Base-by-base conservation (phyloP, 2,113 vertebrate species). In the Tenebrosternarchus preto region DNA sequence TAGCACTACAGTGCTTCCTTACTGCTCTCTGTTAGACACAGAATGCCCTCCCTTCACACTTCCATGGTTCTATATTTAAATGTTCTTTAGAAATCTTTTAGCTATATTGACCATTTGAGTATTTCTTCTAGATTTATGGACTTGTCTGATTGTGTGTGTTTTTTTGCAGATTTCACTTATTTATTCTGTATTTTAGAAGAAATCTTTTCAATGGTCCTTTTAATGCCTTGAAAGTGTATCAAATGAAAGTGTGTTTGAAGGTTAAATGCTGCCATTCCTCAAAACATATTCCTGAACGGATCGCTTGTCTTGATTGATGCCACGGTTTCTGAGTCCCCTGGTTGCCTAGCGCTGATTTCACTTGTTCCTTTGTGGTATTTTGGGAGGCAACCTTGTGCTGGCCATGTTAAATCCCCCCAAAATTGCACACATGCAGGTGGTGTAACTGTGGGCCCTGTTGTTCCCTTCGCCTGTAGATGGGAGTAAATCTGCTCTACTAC, bases 1-100 rank as follows among this genome's bases (percentile, higher is more conserved):
- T 81, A 81, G 73, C 80, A 71, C 56, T 50, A 17, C 31, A 77
- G 24, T 67, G 33, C 64, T 61, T 43, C 50, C 63, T 61, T 80
- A 61, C 31, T 78, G 56, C 27, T 66, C 68, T 22, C 19, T 81
- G 61, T 33, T 70, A 16, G 33, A 63, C 27, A 27, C 2, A 60
- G 46, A 63, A 17, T 53, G 64, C 46, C 50, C 31, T 55, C 7
- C 15, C 27, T 78, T 63, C 9, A 60, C 17, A 73, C 43, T 53
- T 50, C n/a, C 53, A 36, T 61, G 25, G 15, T 4, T 69, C 53
- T 25, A 33, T 61, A 20, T 31, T 24, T 33, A 55, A 29, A 29
- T 24, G 50, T 63, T 29, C 17, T 72, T 61, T 29, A 22, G 76
- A 55, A 61, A 61, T 25, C n/a, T 61, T 61, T 61, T 12, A 36